Conservation (phyloP, 2,113 vertebrate genomes). For the Panurus biarmicus region DNA sequence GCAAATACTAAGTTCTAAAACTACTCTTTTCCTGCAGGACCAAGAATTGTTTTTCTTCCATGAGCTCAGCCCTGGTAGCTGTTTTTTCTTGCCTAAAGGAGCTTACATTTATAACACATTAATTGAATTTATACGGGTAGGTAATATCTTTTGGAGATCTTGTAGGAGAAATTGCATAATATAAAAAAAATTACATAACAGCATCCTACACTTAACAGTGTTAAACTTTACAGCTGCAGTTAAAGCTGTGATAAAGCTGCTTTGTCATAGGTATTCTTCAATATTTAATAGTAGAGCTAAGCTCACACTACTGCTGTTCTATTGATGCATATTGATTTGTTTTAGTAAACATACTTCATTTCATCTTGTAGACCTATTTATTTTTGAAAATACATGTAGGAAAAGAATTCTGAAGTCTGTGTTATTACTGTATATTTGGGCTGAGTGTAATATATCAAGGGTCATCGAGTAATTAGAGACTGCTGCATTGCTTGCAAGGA, state of each 20-base stretch:
- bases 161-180: neutral
- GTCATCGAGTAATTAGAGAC: neutral
- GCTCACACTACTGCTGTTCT: neutral
- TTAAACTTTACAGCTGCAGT: neutral
- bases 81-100: slow-evolving; percentile 96
- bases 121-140: slow-evolving; percentile 91
- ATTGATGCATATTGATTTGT: neutral
- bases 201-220: neutral
- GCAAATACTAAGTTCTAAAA: slow-evolving; percentile 76
- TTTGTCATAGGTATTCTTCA: neutral
- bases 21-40: slow-evolving; percentile 73
- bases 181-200: neutral
- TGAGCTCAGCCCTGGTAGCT: slow-evolving; percentile 95
- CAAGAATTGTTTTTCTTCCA: slow-evolving; percentile 99
- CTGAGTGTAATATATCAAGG: neutral
- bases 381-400: neutral
- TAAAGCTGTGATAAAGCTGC: neutral
- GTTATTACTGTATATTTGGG: neutral
- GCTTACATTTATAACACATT: slow-evolving; percentile 91
- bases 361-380: neutral
- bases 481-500: neutral
- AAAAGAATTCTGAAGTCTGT: neutral
- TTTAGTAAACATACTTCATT: neutral
- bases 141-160: neutral
- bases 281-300: neutral